These are phyloP conservation scores for Leptinotarsa juncta DNA, from an alignment of 2,888 invertebrate species.

Conservation along the genomic window DNA sequence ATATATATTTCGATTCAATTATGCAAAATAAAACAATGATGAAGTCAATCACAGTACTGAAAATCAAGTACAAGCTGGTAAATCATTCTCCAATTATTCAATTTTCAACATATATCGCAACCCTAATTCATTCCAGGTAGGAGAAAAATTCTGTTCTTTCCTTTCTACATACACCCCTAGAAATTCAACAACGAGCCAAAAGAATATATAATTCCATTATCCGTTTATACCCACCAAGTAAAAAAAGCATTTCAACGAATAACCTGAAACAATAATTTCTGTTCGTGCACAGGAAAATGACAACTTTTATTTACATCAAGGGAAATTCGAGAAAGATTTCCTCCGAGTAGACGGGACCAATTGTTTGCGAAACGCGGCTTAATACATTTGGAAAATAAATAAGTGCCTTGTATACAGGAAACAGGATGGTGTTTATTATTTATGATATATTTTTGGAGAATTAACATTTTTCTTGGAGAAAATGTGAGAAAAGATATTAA, in stretches of 20 bases:
- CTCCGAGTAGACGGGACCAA: conserved; percentile 58
- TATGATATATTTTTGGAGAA: conserved; percentile 65
- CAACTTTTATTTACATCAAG: conserved; percentile 65
- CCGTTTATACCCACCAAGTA: conserved; percentile 33
- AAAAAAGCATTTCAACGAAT: conserved; percentile 42
- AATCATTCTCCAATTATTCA: not conserved
- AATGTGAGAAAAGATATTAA: no score
- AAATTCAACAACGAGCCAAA: conserved; percentile 10
- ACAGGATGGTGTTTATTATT: conserved; percentile 65
- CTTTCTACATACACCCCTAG: not conserved
- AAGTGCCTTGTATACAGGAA: conserved; percentile 60
- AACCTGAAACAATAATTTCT: conserved; percentile 56
- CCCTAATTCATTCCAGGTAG: not conserved
- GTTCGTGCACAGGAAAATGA: conserved; percentile 59
- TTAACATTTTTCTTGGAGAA: conserved; percentile 63
- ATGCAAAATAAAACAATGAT: no score
- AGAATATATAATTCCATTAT: conserved; percentile 38
- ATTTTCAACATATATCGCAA: not conserved
- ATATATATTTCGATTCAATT: no score
- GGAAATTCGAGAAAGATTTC: conserved; percentile 64
- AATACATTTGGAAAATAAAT: conserved; percentile 64
- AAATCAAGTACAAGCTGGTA: no score
- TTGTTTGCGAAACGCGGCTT: conserved; percentile 61
- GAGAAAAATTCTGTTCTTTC: not conserved
- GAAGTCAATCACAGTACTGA: no score